Conservation (phyloP, 2,113 vertebrate genomes). For the Euleptes europaea region DNA sequence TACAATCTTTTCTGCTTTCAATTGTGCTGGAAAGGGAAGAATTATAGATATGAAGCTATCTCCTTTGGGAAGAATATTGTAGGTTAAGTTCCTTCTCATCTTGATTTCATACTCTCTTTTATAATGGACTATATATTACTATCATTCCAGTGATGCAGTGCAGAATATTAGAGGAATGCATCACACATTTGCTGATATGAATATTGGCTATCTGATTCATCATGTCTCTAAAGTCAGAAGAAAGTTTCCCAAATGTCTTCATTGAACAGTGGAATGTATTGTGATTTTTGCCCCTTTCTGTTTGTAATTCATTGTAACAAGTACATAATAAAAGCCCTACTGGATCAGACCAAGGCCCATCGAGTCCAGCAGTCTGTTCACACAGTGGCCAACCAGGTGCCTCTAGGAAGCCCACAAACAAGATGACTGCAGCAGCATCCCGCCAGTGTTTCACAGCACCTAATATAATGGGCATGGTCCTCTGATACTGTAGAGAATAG, state of each 20-base stretch:
- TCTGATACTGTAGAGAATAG: too few relatives aligned
- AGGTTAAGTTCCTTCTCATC: conserved; percentile 5
- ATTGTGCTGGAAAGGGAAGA: not conserved
- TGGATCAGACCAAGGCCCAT: too few relatives aligned
- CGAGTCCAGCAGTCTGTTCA: too few relatives aligned
- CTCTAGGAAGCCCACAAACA: too few relatives aligned
- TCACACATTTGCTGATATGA: not conserved
- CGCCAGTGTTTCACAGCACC: too few relatives aligned
- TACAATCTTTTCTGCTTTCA: not conserved
- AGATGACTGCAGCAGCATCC: too few relatives aligned
- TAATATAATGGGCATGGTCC: too few relatives aligned
- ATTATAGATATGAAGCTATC: not conserved
- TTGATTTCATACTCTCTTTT: not conserved
- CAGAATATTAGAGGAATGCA: not conserved
- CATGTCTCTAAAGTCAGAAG: not conserved
- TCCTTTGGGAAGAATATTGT: not conserved
- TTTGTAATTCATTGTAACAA: not conserved
- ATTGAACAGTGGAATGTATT: conserved; percentile 5
- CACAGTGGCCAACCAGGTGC: too few relatives aligned
- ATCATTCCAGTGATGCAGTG: not conserved
- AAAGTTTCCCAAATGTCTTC: not conserved
- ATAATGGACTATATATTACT: conserved; percentile 3
- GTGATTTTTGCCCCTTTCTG: not conserved
- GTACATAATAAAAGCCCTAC: too few relatives aligned
- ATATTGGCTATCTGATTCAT: not conserved